phyloP scores from a whole-genome alignment of 2,888 invertebrate genomes.

The Agrochola macilenta region DNA sequence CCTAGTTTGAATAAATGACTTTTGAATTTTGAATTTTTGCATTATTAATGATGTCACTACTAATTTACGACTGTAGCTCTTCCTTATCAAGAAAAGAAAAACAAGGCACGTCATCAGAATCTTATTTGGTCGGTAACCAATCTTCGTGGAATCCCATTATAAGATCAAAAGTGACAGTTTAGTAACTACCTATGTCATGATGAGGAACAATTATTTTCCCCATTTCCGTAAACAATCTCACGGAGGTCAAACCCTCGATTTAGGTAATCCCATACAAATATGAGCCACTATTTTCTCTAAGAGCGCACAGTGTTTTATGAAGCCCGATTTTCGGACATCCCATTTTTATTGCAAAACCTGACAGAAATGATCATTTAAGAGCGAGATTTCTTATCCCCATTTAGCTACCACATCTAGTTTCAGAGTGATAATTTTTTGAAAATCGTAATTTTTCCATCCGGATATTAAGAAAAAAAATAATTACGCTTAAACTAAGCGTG shows the following conservation, averaged over 20 bases:
- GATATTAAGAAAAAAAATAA: too few relatives aligned
- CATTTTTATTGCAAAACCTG: too few relatives aligned
- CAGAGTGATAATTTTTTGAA: too few relatives aligned
- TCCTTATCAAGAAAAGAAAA: not conserved
- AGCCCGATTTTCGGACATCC: too few relatives aligned
- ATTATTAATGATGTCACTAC: not conserved
- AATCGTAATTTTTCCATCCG: too few relatives aligned
- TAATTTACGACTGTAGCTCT: not conserved
- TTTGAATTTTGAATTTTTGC: too few relatives aligned
- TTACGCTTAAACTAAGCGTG: too few relatives aligned
- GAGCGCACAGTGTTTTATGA: too few relatives aligned
- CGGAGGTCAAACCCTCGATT: constrained; percentile 56
- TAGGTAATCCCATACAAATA: constrained; percentile 62
- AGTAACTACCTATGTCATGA: not conserved
- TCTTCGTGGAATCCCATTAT: not conserved
- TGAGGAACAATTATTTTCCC: constrained; percentile 13
- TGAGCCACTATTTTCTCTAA: constrained; percentile 68
- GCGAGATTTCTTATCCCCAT: too few relatives aligned
- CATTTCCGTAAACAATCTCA: constrained; percentile 14
- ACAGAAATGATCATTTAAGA: too few relatives aligned
- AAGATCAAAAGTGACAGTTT: not conserved
- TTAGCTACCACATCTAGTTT: too few relatives aligned
- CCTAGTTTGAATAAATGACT: too few relatives aligned
- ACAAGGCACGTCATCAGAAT: not conserved
- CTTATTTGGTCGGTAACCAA: not conserved